Base-by-base conservation (phyloP, 2,113 vertebrate genomes). In the Pollachius pollachius region DNA sequence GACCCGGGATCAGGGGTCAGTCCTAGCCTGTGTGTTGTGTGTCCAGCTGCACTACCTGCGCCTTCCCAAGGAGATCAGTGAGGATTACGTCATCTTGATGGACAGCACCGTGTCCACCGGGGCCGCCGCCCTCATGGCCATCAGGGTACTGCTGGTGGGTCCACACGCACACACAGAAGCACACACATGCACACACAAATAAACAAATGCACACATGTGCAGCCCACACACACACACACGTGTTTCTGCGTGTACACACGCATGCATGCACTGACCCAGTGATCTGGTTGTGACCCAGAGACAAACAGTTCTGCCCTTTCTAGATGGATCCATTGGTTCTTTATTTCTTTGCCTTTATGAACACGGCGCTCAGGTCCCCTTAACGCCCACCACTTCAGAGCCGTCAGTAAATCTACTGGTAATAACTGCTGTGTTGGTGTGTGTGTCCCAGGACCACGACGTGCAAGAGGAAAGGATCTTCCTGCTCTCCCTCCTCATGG, bases 71-170 rank as follows among this genome's bases (percentile, higher is more conserved):
- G 95, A 97, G 82, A 94, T 97, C 86, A 94, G 92, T 0, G 95
- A 97, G 64, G 95, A 97, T 87, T 96, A 95, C 0, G 95, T 97
- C 57, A 95, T 96, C 75, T 90, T 97, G 65, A 96, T 96, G 95
- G 95, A 97, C 92, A 95, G 95, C 92, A 97, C 95, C 0, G 95
- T 96, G 59, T 97, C 95, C 65, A 97, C 95, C 0, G 95, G 95
- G 0, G 95, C 95, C 0, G 95, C 95, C 0, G 95, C 95, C 19
- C 94, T 97, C 86, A 97, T 96, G 95, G 95, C 94, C 0, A 87
- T 97, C 71, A 81, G 95, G 7, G 95, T 96, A 0, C 89, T 96
- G 75, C 92, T 97, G 80, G 95, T 96, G 74, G 69, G 90, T 87
- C 23, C 6, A 4, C 30, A 34, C 4, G 2, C 30, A 34, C 30